Percentiles rank a stretch among this genome's conserved stretches.
phyloP scores from a whole-genome alignment of 2,888 invertebrate species.

The Chymomyza fuscimana region DNA sequence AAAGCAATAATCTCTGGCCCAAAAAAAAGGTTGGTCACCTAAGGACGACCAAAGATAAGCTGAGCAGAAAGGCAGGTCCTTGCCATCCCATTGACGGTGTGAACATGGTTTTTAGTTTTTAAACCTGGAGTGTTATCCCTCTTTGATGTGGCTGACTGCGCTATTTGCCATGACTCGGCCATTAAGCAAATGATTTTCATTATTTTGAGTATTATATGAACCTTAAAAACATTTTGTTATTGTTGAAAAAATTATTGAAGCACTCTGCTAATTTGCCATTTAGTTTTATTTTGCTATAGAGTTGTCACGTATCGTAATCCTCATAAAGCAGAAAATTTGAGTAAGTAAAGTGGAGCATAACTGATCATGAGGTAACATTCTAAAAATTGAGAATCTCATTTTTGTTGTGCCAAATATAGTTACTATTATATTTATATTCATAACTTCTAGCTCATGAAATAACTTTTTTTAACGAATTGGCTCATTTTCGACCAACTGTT shows the following conservation, averaged over 20 bases:
- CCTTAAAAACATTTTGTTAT: no score
- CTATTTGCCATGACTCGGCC: conserved; percentile 31
- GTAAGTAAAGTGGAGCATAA: no score
- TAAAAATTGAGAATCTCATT: no score
- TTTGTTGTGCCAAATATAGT: no score
- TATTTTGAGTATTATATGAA: conserved; percentile 20
- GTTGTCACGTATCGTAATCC: neutral
- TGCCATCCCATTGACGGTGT: conserved; percentile 21
- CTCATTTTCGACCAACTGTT: no score
- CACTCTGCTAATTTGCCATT: neutral
- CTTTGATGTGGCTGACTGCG: conserved; percentile 1
- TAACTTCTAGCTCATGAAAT: no score
- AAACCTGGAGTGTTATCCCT: conserved; percentile 15
- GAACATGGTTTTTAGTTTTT: conserved; percentile 54
- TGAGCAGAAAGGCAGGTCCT: neutral
- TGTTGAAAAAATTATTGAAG: neutral
- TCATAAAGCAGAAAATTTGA: no score
- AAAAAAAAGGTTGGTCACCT: conserved; percentile 40
- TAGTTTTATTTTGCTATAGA: neutral
- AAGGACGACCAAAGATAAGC: conserved; percentile 17
- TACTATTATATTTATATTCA: no score
- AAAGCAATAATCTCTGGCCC: conserved; percentile 63
- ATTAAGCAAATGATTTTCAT: conserved; percentile 37
- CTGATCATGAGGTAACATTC: no score
- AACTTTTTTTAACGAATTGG: no score